A percentile compares a stretch with the other conserved stretches of the same genome.
phyloP scores from a whole-genome alignment of 2,797 vertebrate species.

The Ctenosaura bakeri region DNA sequence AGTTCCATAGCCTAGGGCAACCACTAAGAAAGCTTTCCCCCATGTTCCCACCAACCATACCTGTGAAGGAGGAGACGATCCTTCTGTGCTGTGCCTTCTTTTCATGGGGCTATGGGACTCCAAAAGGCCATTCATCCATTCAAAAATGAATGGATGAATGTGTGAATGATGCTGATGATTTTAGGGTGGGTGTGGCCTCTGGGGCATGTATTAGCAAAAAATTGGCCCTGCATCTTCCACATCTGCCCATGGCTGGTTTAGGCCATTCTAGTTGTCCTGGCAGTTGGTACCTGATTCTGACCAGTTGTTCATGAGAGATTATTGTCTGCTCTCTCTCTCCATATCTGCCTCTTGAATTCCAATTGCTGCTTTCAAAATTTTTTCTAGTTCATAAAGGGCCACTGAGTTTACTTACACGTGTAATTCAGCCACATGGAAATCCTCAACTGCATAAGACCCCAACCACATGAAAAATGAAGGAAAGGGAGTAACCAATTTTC shows the following conservation, averaged over 20 bases:
- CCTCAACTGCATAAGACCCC: background rate
- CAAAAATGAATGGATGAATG: too few species aligned
- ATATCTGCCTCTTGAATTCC: background rate
- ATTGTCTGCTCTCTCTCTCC: background rate
- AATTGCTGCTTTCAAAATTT: background rate
- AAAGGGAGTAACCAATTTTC: conserved; percentile 4
- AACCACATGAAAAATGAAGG: conserved; percentile 14
- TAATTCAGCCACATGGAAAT: conserved; percentile 7
- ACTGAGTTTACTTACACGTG: background rate
- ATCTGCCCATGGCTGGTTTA: background rate
- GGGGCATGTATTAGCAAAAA: background rate
- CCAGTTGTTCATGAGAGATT: background rate
- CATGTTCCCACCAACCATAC: too few species aligned
- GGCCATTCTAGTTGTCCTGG: background rate
- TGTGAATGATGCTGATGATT: too few species aligned
- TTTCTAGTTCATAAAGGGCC: background rate
- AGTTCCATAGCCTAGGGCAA: too few species aligned
- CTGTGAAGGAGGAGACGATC: too few species aligned
- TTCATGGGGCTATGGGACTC: too few species aligned
- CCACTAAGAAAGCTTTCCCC: too few species aligned
- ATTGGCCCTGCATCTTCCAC: background rate
- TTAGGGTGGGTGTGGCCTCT: background rate
- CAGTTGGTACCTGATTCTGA: background rate
- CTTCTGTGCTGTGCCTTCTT: too few species aligned
- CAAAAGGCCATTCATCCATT: too few species aligned